Percentiles rank a stretch among this genome's conserved stretches.
phyloP scores from a whole-genome alignment of 2,888 invertebrate genomes.

The Campaea margaritaria region DNA sequence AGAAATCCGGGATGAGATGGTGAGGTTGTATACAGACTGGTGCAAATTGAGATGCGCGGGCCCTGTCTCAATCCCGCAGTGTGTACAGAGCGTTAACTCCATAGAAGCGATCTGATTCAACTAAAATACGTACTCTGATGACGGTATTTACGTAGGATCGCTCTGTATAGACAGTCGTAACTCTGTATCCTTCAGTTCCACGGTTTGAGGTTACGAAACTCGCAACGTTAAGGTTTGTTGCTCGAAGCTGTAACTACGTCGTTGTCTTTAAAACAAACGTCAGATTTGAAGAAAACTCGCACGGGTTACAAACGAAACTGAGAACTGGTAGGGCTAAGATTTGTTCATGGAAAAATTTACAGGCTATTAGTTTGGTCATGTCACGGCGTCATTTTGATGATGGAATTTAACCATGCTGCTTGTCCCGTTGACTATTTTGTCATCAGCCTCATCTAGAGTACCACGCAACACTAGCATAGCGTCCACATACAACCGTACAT shows the following conservation, averaged over 20 bases:
- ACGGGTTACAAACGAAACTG: too few relatives aligned
- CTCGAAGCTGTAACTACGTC: neutral
- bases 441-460: too few relatives aligned
- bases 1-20: constrained; percentile 42
- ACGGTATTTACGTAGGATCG: neutral
- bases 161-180: neutral
- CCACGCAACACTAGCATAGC: too few relatives aligned
- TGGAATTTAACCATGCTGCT: too few relatives aligned
- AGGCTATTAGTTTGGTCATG: too few relatives aligned
- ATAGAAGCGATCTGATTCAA: constrained; percentile 8
- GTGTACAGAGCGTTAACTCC: constrained; percentile 16
- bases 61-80: constrained; percentile 12
- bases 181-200: neutral
- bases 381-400: too few relatives aligned
- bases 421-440: too few relatives aligned
- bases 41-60: constrained; percentile 32
- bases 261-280: neutral
- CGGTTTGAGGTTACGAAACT: neutral
- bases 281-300: neutral
- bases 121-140: neutral
- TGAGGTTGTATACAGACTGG: constrained; percentile 4
- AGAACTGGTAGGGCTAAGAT: too few relatives aligned
- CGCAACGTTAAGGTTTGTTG: neutral
- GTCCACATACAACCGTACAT: too few relatives aligned
- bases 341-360: too few relatives aligned